Evolutionary conservation across 2,113 vertebrate genomes (phyloP), one percentile per base, ranked within the genome.

Genomic region (Heloderma charlesbogerti): DNA sequence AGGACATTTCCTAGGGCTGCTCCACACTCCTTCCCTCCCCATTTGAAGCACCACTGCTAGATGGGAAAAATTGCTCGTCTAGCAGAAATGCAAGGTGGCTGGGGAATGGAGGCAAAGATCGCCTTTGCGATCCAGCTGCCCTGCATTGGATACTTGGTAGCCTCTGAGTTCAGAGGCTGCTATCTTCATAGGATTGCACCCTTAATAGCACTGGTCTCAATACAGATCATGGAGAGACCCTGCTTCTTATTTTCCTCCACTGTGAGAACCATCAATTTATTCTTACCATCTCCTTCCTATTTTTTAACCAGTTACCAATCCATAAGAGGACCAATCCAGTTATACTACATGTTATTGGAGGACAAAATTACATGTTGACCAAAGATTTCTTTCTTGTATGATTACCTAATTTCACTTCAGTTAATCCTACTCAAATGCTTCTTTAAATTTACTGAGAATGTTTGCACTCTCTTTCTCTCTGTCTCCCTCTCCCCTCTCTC

Each of bases 321-420:
- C 20, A 51, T 69, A 88, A 31, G 9, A 51, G 34, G 63, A 16
- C 34, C 29, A 67, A 40, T 89, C 37, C 48, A 72, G 25, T 82
- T 71, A 57, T 25, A 31, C 9, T 40, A 29, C 25, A 40, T 20
- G 1, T 25, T 54, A 54, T 29, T 12, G 22, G 16, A 86, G 48
- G 7, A 37, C 15, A 43, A 80, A 63, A 51, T 51, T 48, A n/a
- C 43, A 80, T 29, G 31, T 48, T 69, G 31, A 69, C 57, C 40
- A 69, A 88, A 80, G 6, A 51, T n/a, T 67, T 12, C 51, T 40
- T 75, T 27, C 34, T 40, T 60, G 7, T 88, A 80, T 69, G 60
- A 69, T 88, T 51, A 15, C 43, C n/a, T 90, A 63, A 90, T 84
- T 84, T 37, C 37, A 77, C 57, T 89, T 89, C 37, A 60, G 74